Conservation (phyloP, 92 coral and sea anemone genomes). For the Actinernus sp. region DNA sequence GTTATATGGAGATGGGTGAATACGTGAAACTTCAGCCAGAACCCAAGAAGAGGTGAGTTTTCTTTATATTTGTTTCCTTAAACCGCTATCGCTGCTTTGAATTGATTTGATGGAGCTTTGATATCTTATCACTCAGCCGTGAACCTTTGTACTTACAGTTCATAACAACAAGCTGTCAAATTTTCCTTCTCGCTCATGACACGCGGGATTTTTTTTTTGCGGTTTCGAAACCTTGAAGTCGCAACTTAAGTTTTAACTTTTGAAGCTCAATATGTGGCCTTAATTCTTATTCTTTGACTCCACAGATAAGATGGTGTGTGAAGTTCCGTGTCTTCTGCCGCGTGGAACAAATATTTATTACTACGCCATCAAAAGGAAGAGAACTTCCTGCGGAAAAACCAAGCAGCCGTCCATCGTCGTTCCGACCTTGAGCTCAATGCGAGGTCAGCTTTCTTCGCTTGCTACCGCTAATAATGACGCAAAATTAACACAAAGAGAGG, state of each 20-base stretch:
- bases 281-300: background rate
- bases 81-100: background rate
- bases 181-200: no score
- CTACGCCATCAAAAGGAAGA: conserved; percentile 5
- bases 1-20: conserved; percentile 45
- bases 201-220: background rate
- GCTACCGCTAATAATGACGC: background rate
- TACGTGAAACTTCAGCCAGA: background rate
- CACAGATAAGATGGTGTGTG: background rate
- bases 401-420: background rate
- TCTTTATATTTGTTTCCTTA: background rate
- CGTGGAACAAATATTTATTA: background rate
- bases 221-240: background rate
- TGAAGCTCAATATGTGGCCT: background rate
- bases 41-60: background rate
- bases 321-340: conserved; percentile 11
- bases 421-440: background rate
- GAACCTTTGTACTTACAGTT: background rate
- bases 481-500: background rate
- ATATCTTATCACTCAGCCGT: background rate
- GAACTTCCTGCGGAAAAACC: background rate
- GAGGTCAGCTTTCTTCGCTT: background rate
- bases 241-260: background rate
- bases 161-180: background rate
- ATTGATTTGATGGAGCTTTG: background rate